Evolutionary conservation across 2,797 vertebrate species (phyloP), one percentile per base, ranked within the genome.

Genomic region (Ciconia nigra): DNA sequence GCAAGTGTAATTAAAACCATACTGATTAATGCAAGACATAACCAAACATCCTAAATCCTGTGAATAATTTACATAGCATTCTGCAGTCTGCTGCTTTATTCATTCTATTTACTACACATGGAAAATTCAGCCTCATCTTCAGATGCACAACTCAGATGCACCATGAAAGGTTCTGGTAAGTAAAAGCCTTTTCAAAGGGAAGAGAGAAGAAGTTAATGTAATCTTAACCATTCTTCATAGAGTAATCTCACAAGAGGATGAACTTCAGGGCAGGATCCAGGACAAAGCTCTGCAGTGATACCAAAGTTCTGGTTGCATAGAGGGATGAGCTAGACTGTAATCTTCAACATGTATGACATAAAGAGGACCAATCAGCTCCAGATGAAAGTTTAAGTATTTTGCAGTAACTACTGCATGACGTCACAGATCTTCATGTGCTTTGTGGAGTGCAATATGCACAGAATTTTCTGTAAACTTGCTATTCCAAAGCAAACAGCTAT

Each of bases 1-100:
- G 51, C 58, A 90, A 93, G 61, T 86, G 79, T 92, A 92, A 94
- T 96, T 96, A 87, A 96, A 96, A 72, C 61, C 90, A 92, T 70
- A 95, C 84, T 69, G 84, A 92, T 95, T 92, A 87, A 87, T 89
- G 84, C 82, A 94, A 91, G 94, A 81, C 72, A 69, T 76, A 95
- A 92, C 69, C 82, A 95, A 96, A 95, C 84, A 87, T 92, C 46
- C 33, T 72, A 94, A 95, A 91, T 86, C 71, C 39, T 83, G 72
- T 47, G 79, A 93, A 85, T 58, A 78, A 91, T 96, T 93, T 94
- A 69, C 65, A 65, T 29, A 90, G 33, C 29, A 55, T 83, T 93
- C 78, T 87, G 29, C 44, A 83, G 42, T 61, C 76, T 92, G 37
- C 51, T 87, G 28, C 28, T 85, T 81, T 87, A 72, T 69, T 93